phyloP scores from a whole-genome alignment of 2,797 vertebrate genomes.

The Hemitrygon akajei region DNA sequence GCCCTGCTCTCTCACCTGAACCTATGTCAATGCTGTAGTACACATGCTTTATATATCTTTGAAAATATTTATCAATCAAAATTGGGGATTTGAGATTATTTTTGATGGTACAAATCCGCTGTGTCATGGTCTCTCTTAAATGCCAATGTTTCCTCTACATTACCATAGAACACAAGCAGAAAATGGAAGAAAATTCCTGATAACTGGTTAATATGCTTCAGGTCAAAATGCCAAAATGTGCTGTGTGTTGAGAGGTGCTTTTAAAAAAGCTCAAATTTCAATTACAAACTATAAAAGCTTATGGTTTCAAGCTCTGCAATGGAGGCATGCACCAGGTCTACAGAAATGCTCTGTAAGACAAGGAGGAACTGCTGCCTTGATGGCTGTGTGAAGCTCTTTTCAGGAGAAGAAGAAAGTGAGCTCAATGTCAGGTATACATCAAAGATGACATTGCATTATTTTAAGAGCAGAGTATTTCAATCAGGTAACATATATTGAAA shows the following conservation, averaged over 20 bases:
- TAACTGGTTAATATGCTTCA: neutral
- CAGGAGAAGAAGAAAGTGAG: neutral
- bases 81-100: neutral
- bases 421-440: neutral
- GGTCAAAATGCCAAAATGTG: neutral
- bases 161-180: neutral
- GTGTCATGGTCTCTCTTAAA: neutral
- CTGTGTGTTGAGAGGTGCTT: neutral
- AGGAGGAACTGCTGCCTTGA: neutral
- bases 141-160: neutral
- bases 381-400: neutral
- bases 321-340: neutral
- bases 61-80: neutral
- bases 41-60: neutral
- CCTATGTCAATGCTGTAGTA: neutral
- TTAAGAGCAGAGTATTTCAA: neutral
- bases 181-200: neutral
- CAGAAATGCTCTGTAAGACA: neutral
- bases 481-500: neutral
- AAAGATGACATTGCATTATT: neutral
- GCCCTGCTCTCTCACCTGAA: no score
- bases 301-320: neutral
- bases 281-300: neutral
- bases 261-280: neutral
- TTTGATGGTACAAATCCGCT: neutral